Evolutionary conservation across 2,888 invertebrate genomes (phyloP).

Genomic region (Drosophila lutescens): DNA sequence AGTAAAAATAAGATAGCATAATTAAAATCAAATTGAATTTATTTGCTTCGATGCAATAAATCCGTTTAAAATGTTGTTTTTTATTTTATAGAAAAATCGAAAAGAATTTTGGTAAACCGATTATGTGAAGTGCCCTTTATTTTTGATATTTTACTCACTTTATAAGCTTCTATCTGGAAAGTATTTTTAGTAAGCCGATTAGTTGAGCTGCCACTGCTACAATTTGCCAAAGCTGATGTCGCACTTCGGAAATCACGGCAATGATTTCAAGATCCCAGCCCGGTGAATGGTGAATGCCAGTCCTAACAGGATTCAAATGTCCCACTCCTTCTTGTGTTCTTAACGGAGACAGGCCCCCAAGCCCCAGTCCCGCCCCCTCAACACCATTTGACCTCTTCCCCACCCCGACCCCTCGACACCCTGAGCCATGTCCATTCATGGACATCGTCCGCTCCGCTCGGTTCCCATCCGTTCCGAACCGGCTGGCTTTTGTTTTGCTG

Average conservation of each 20-base stretch:
- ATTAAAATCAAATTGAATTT: not conserved
- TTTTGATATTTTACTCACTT: not conserved
- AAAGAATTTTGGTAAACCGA: too few species aligned
- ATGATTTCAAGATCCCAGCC: not conserved
- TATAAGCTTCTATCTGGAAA: not conserved
- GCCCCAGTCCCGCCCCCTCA: slow-evolving; percentile 1
- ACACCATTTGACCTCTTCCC: not conserved
- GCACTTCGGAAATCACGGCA: slow-evolving; percentile 20
- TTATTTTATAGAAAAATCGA: too few species aligned
- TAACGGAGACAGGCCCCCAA: slow-evolving; percentile 24
- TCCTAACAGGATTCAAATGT: slow-evolving; percentile 30
- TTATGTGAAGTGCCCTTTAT: not conserved
- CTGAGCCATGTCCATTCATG: slow-evolving; percentile 52
- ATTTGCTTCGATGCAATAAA: too few species aligned
- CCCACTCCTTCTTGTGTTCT: slow-evolving; percentile 50
- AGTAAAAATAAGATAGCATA: not conserved
- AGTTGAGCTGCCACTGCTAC: not conserved
- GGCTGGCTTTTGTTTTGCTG: slow-evolving; percentile 57
- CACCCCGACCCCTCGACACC: not conserved
- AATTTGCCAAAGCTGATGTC: not conserved
- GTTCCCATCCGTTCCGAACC: slow-evolving; percentile 11
- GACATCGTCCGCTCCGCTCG: slow-evolving; percentile 16
- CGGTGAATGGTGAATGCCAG: slow-evolving; percentile 19
- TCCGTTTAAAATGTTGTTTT: too few species aligned
- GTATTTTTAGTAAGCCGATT: not conserved